Conservation (phyloP, 2,797 vertebrate genomes). For the Hapalemur alaotrensis region DNA sequence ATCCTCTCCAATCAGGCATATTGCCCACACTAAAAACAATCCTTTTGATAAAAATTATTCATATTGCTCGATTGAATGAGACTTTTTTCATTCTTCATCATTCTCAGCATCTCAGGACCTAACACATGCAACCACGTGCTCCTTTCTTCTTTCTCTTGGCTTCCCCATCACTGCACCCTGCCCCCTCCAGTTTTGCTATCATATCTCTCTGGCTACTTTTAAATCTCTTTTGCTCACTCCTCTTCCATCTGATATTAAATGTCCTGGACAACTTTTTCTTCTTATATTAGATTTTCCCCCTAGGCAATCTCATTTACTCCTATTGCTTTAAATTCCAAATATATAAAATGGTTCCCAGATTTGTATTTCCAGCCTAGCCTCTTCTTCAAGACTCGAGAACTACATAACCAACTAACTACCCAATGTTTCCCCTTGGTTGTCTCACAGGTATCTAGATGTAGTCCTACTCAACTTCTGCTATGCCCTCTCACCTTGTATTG, state of each 20-base stretch:
- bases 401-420: neutral
- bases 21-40: neutral
- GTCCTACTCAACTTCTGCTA: neutral
- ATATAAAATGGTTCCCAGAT: neutral
- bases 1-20: neutral
- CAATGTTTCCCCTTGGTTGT: neutral
- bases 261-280: neutral
- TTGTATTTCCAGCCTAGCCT: neutral
- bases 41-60: neutral
- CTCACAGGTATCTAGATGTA: neutral
- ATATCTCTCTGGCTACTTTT: neutral
- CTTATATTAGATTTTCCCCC: neutral
- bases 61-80: neutral
- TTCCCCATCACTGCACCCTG: neutral
- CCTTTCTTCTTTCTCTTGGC: neutral
- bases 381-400: slow-evolving; percentile 18
- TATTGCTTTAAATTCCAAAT: slow-evolving; percentile 38
- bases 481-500: neutral
- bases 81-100: neutral
- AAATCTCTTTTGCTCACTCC: neutral
- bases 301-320: neutral
- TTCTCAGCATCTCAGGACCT: neutral
- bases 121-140: neutral
- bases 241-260: neutral
- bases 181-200: neutral